Base-by-base conservation (phyloP, 2,888 invertebrate genomes). In the Drosophila phalerata region DNA sequence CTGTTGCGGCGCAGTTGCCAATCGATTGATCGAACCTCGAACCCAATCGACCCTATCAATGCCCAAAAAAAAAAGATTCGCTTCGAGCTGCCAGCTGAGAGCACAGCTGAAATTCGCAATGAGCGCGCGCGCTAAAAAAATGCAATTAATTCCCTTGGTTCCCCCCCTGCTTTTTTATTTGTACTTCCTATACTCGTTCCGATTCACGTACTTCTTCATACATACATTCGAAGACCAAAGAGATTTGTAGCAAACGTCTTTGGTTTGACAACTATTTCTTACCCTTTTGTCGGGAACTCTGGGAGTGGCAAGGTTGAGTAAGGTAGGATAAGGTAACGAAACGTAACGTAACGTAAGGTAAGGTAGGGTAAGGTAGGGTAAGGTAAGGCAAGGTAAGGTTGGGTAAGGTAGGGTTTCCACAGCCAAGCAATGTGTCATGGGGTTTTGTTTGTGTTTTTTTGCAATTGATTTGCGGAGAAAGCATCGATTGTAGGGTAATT, bases 381-480 rank as follows among this genome's bases (percentile, higher is more conserved):
- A 51, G 66, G 61, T 55, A 64, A 15, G 75, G 76, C 64, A 61
- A 30, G 64, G 60, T 60, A 40, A 42, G 65, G 61, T 61, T 51
- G 53, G 49, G 43, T 48, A 69, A 55, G 63, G 81, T 77, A 74
- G 65, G 79, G 69, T 80, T 79, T 76, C 60, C 65, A 53, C 66
- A 57, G 37, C 49, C 49, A 66, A 57, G 83, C 81, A 81, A 72
- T 73, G 81, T 85, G 87, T 81, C 90, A 81, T 81, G 90, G 87
- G 90, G 90, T 81, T 90, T 90, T 90, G 90, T 90, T 90, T 90
- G 90, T 90, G 90, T 90, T 90, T 90, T 90, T 90, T 88, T 66
- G 85, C 90, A 90, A 90, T 90, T 90, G 90, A 90, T 90, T 90
- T 90, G 90, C 90, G 90, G 90, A 90, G 83, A 90, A 90, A 90